Conservation (phyloP, 1,140 invertebrate genomes). For the Carcinoscorpius rotundicauda region DNA sequence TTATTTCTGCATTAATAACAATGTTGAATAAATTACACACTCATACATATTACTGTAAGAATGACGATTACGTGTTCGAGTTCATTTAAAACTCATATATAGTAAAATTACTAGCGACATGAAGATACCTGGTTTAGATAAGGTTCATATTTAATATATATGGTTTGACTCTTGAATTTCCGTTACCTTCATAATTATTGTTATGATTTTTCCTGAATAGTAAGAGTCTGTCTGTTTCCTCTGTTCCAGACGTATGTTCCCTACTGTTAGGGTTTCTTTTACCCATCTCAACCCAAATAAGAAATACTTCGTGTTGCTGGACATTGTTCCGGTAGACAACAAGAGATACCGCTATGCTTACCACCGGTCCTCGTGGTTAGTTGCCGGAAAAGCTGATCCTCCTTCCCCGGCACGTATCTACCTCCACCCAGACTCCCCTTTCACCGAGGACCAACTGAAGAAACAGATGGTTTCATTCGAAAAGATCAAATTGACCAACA, state of each 20-base stretch:
- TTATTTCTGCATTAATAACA: too few relatives aligned
- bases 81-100: too few relatives aligned
- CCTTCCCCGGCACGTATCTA: constrained; percentile 39
- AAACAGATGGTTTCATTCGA: constrained; percentile 98
- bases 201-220: too few relatives aligned
- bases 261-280: constrained; percentile 86
- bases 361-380: constrained; percentile 93
- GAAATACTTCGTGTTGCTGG: constrained; percentile 83
- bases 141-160: too few relatives aligned
- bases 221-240: constrained; percentile 4
- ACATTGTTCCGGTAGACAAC: constrained; percentile 93
- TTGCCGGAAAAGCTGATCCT: constrained; percentile 90
- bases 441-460: constrained; percentile 51
- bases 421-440: constrained; percentile 44
- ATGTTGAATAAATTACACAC: too few relatives aligned
- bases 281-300: constrained; percentile 54
- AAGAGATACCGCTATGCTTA: constrained; percentile 97
- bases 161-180: too few relatives aligned
- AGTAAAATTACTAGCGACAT: too few relatives aligned
- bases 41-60: too few relatives aligned
- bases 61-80: too few relatives aligned
- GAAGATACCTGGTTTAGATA: too few relatives aligned
- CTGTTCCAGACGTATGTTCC: constrained; percentile 85
- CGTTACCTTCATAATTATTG: too few relatives aligned
- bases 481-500: constrained; percentile 98